Evolutionary conservation across 2,888 invertebrate species (phyloP), one percentile per base, ranked within the genome.

Genomic region (Heliconius cydno): DNA sequence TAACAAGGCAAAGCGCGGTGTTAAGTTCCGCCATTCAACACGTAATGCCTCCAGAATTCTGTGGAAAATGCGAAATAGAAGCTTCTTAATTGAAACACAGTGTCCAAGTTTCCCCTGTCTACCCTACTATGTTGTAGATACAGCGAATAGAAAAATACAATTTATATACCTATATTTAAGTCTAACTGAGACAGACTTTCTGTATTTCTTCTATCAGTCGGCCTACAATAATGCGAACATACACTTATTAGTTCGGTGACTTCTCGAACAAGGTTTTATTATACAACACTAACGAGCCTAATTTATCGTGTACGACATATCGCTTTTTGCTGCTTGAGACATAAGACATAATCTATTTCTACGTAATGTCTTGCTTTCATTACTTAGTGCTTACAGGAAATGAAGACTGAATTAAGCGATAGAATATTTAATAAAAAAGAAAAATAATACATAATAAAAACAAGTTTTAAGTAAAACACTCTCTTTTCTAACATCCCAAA

Each of bases 271-370:
- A 83, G 85, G 86, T 87, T 88, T 92, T 91, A 89, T 90, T 90
- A 88, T 91, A 90, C 89, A 86, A 87, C 89, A 87, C 88, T 92
- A 92, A 92, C 90, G 89, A 92, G 88, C 81, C 87, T 90, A 90
- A 92, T 92, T 92, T 92, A 91, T 92, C 86, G 88, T 84, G 82
- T 79, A 79, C 79, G 82, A 85, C 83, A 83, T 81, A 84, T 83
- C 78, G 80, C 80, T 84, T 83, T 84, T 84, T 84, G 83, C 80
- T 76, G 70, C 10, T 71, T 60, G 72, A 73, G 63, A 34, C 70
- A 70, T 46, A 22, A 52, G 52, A 52, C 7, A 12, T 41, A 70
- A 70, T 60, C 15, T 76, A 70, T 38, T n/a, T 70, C 74, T 68
- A 52, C n/a, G 60, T 71, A 77, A 70, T 46, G 65, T 46, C 52